Evolutionary conservation across 2,113 vertebrate species (phyloP), one percentile per base, ranked within the genome.

Genomic region (Corydoras maculifer): DNA sequence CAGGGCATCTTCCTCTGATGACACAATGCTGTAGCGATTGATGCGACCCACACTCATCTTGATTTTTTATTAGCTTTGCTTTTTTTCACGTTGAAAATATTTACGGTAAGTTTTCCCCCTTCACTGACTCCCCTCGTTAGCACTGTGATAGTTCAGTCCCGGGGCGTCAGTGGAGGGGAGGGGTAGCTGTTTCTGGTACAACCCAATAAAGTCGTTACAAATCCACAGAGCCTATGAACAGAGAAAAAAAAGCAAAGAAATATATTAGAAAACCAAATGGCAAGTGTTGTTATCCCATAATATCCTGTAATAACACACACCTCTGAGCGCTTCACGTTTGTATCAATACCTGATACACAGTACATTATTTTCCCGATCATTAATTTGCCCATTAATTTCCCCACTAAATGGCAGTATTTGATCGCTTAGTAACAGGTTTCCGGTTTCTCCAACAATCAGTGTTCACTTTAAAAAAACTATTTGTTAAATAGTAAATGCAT

Each of bases 1-100:
- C 77, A 98, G 89, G 72, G 89, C 94, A 86, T 97, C 96, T 88
- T 99, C 96, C 78, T 96, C 93, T 0, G 94, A 97, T 3, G 95
- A 98, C 79, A 98, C 96, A 0, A 96, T 94, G 89, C 94, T 99
- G 88, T 98, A 99, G 77, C 93, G 91, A 77, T 93, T 95, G 82
- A 92, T 90, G 78, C 91, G 86, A 78, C 91, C 91, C 0, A 92
- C 82, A 2, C 92, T 97, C 95, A 99, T 98, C 83, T 91, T 93
- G 54, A 10, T 12, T 57, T n/a, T n/a, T 86, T 84, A 78, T 76
- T 30, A 8, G 30, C 15, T 48, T 49, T 14, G 12, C 6, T 35
- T 18, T 63, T 14, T 7, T 29, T 11, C 15, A 50, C 18, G n/a
- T 58, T 51, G 13, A 48, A 25, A 35, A 68, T 1, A 12, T 3